phyloP scores from a whole-genome alignment of 1,140 invertebrate species.

The Lepidostoma basale region DNA sequence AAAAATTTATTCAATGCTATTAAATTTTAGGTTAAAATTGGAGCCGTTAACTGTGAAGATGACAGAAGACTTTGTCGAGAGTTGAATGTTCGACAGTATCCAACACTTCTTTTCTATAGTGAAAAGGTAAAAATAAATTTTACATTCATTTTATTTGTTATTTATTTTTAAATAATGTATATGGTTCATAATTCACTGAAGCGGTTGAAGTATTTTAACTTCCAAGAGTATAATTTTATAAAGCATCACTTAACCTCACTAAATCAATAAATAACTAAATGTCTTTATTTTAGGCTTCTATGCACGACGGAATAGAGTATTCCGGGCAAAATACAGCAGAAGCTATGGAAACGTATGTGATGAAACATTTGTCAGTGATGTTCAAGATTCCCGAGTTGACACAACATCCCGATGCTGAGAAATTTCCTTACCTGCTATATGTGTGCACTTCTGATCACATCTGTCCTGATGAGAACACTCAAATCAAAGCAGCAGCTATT shows the following conservation, averaged over 20 bases:
- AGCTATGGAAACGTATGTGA: conserved; percentile 56
- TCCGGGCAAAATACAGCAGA: conserved; percentile 54
- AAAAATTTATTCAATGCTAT: no score
- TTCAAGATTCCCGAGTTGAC: conserved; percentile 51
- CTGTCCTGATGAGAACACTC: conserved; percentile 62
- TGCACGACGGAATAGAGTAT: conserved; percentile 55
- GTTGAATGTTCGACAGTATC: conserved; percentile 72
- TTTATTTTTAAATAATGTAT: neutral
- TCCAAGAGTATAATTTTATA: no score
- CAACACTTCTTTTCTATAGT: conserved; percentile 61
- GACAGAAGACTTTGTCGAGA: conserved; percentile 73
- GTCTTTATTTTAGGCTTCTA: conserved; percentile 47
- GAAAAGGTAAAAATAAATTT: conserved; percentile 34
- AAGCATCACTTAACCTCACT: no score
- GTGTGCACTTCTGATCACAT: conserved; percentile 58
- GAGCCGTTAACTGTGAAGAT: conserved; percentile 84
- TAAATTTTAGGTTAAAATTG: conserved; percentile 49
- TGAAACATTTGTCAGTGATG: conserved; percentile 52
- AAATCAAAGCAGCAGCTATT: conserved; percentile 66
- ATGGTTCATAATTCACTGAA: no score
- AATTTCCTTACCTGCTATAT: conserved; percentile 54
- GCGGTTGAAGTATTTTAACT: no score
- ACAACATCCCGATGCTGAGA: conserved; percentile 45
- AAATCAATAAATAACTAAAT: neutral
- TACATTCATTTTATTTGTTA: neutral